Conservation (phyloP, 2,888 invertebrate genomes). For the Drosophila algonquin region DNA sequence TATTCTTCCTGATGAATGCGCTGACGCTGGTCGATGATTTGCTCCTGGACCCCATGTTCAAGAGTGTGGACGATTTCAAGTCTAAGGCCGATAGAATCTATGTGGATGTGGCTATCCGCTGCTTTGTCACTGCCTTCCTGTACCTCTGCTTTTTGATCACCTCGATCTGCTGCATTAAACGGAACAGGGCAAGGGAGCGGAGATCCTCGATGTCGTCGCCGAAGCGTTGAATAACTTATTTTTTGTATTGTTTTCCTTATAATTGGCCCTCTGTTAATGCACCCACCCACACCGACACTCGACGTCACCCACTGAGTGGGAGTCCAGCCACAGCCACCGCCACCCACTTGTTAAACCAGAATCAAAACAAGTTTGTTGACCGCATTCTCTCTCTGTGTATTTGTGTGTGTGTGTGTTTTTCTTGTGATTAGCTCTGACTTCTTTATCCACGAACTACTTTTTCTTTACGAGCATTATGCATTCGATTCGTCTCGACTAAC, state of each 20-base stretch:
- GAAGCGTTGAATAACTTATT: slow-evolving; percentile 21
- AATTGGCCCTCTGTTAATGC: slow-evolving; percentile 12
- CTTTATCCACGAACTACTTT: slow-evolving; percentile 64
- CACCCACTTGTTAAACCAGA: slow-evolving; percentile 33
- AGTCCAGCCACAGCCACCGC: slow-evolving; percentile 2
- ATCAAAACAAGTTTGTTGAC: slow-evolving; percentile 74
- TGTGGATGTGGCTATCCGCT: slow-evolving; percentile 28
- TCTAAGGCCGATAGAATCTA: slow-evolving; percentile 30
- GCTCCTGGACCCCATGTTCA: slow-evolving; percentile 9
- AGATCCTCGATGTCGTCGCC: background rate
- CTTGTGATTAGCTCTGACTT: slow-evolving; percentile 60
- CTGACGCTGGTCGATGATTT: slow-evolving; percentile 29
- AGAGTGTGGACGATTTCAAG: slow-evolving; percentile 22
- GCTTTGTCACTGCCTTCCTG: slow-evolving; percentile 39
- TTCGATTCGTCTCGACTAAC: slow-evolving; percentile 71
- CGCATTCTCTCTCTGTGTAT: slow-evolving; percentile 53
- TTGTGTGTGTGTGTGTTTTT: background rate
- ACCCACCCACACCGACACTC: slow-evolving; percentile 3
- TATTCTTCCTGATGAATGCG: slow-evolving; percentile 25
- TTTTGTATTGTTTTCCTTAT: slow-evolving; percentile 7
- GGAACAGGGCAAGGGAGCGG: slow-evolving; percentile 13
- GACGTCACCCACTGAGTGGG: background rate
- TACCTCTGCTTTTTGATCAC: slow-evolving; percentile 31
- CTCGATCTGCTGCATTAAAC: slow-evolving; percentile 12
- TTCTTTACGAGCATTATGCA: slow-evolving; percentile 51